Base-by-base conservation (phyloP, 2,888 invertebrate species). In the Carterocephalus palaemon region DNA sequence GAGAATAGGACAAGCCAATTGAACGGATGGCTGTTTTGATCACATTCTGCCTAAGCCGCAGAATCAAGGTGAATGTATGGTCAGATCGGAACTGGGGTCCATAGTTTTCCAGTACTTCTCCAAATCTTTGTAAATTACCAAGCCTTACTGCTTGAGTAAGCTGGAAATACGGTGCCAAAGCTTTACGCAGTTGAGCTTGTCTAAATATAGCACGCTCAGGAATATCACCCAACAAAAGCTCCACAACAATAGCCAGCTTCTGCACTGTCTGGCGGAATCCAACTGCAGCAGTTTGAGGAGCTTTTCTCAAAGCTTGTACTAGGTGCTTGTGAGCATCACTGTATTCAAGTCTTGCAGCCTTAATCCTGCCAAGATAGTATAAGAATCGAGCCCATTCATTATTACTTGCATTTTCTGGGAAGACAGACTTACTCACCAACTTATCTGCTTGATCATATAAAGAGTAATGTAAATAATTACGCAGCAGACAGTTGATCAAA, bases 361-460 rank as follows among this genome's bases (percentile, higher is more conserved):
- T 99, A 56, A 99, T 99, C 60, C 98, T 92, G 4, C 99, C 98
- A 67, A 98, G 89, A 75, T 99, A 99, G 74, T 97, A 99, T 57
- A 98, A 89, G 76, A 96, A 99, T 69, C 99, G 90, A 2, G 99
- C 99, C 96, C 98, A 98, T 73, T 99, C 99, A 86, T 99, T 99
- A 76, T 99, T 99, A 68, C 97, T 97, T 1, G 98, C 98, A 55
- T 93, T 92, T 81, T 99, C 99, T 1, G 99, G 99, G 67, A 96
- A 99, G 0, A 96, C 94, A 7, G 97, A 97, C 76, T 99, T 99
- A 49, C 97, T 94, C 0, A 99, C 98, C 53, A 99, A 88, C 75
- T 99, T 99, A 70, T 98, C 97, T 1, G 99, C 95, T 80, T 99
- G 98, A 83, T 98, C 98, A 76, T 98, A 99, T 13, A 99, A 86